Conservation (phyloP, 2,113 vertebrate genomes). For the Grus americana region DNA sequence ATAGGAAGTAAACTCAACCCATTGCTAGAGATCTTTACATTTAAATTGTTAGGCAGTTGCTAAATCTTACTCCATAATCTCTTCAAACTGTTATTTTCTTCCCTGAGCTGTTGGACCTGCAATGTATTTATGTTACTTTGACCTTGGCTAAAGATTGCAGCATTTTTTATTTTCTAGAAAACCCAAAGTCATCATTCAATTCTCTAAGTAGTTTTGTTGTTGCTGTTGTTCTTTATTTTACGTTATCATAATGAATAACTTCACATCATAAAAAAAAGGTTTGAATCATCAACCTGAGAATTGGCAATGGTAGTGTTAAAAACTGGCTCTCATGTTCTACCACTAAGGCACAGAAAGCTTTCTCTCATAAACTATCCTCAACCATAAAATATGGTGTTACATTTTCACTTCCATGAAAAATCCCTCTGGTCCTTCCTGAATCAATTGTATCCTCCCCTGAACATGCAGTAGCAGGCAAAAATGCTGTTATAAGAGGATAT, state of each 20-base stretch:
- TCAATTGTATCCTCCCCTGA: conserved; percentile 30
- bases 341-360: neutral
- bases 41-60: neutral
- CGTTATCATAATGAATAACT: neutral
- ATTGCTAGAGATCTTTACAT: neutral
- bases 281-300: neutral
- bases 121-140: neutral
- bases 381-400: conserved; percentile 18
- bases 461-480: neutral
- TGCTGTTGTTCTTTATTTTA: neutral
- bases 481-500: neutral
- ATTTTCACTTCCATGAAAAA: conserved; percentile 54
- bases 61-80: neutral
- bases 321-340: neutral
- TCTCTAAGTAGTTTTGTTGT: neutral
- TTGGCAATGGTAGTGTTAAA: neutral
- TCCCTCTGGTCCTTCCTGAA: conserved; percentile 37
- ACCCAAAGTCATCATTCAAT: conserved; percentile 12
- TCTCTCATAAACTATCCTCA: conserved; percentile 26
- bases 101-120: neutral
- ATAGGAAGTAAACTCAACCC: neutral
- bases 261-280: neutral
- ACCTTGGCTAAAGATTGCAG: neutral
- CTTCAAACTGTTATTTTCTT: neutral
- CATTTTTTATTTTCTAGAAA: conserved; percentile 18